These are phyloP conservation scores for Rhagologus leucostigma DNA, from an alignment of 2,113 vertebrate species.

Conservation along the genomic window DNA sequence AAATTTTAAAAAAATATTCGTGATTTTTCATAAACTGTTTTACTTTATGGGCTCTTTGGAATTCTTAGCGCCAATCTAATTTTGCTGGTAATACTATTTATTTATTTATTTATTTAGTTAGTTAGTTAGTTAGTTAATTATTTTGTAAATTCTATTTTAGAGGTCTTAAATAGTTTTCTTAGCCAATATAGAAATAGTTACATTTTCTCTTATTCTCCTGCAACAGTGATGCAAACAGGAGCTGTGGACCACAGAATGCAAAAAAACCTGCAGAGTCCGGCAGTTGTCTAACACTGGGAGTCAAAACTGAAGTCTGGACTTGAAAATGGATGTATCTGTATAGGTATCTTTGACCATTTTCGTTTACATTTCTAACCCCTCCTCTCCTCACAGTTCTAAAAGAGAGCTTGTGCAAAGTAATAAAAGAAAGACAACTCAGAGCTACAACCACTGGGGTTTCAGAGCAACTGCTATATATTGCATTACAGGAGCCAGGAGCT, in stretches of 20 bases:
- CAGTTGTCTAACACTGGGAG: background rate
- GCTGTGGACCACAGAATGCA: background rate
- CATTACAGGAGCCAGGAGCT: conserved; percentile 19
- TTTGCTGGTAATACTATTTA: background rate
- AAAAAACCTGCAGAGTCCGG: background rate
- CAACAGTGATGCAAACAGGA: background rate
- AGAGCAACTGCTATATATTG: conserved; percentile 24
- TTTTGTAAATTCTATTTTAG: background rate
- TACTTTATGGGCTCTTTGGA: background rate
- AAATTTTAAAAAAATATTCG: background rate
- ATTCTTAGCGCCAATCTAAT: background rate
- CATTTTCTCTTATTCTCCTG: background rate
- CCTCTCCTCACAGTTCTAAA: background rate
- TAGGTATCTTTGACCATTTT: background rate
- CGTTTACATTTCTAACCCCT: background rate
- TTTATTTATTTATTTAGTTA: background rate
- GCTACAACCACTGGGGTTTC: background rate
- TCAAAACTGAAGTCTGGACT: background rate
- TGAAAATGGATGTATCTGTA: background rate
- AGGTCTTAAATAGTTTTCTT: background rate
- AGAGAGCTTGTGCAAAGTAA: background rate
- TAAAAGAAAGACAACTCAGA: conserved; percentile 35
- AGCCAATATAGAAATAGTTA: background rate
- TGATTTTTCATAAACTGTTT: background rate
- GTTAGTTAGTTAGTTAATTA: background rate